Evolutionary conservation across 2,888 invertebrate genomes (phyloP).

Genomic region (Leptopilina drosophilae): DNA sequence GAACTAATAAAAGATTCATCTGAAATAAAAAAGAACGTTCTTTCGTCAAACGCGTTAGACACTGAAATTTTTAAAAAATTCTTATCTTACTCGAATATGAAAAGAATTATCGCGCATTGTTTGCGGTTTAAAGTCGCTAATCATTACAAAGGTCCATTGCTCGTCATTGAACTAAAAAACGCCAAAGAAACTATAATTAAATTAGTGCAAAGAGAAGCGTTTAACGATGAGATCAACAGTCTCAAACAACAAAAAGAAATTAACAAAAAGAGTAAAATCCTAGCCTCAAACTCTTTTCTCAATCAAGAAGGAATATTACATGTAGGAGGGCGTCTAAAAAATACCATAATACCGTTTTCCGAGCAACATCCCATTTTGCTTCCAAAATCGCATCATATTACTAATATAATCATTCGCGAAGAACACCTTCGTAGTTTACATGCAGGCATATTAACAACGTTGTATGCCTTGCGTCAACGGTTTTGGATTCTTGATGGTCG

Average conservation of each 20-base stretch:
- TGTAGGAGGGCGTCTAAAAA: background rate
- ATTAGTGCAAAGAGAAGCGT: constrained; percentile 37
- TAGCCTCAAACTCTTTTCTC: constrained; percentile 46
- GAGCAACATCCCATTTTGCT: constrained; percentile 61
- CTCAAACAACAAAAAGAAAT: background rate
- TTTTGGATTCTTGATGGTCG: constrained; percentile 60
- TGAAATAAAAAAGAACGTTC: background rate
- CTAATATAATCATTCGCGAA: constrained; percentile 59
- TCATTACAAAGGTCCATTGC: constrained; percentile 22
- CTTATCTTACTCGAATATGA: constrained; percentile 29
- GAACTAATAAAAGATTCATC: background rate
- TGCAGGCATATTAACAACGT: constrained; percentile 58
- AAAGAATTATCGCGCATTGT: constrained; percentile 42
- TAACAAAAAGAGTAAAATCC: constrained; percentile 7
- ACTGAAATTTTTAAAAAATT: constrained; percentile 42
- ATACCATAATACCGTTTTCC: background rate
- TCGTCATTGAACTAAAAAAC: constrained; percentile 32
- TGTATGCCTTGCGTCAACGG: constrained; percentile 49
- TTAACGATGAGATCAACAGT: constrained; percentile 14
- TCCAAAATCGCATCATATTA: constrained; percentile 57
- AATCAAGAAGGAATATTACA: constrained; percentile 51
- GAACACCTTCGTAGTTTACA: constrained; percentile 57
- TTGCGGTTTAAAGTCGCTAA: constrained; percentile 28
- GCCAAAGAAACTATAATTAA: constrained; percentile 23
- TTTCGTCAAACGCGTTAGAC: too few relatives aligned